phyloP scores from a whole-genome alignment of 2,113 vertebrate genomes.

The Pseudolaguvia tuberculata region DNA sequence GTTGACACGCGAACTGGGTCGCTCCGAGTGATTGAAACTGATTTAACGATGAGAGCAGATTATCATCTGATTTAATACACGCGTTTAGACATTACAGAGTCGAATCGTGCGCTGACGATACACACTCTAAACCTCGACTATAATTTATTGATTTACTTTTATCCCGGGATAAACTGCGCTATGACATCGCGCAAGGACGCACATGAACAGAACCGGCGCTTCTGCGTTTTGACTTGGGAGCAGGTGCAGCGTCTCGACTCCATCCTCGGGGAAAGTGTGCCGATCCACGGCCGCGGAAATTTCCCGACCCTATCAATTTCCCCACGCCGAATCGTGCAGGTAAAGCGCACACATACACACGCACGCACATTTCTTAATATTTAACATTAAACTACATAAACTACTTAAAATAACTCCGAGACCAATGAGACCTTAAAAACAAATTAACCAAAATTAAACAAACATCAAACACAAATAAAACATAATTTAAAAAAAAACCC shows the following conservation, averaged over 20 bases:
- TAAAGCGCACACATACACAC: background rate
- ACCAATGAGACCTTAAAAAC: no score
- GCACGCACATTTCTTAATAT: no score
- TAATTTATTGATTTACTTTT: background rate
- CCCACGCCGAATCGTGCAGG: constrained; percentile 71
- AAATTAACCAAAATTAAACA: no score
- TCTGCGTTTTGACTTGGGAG: constrained; percentile 83
- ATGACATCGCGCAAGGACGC: constrained; percentile 64
- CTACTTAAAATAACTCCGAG: no score
- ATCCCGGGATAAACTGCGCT: constrained; percentile 40
- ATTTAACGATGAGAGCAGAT: background rate
- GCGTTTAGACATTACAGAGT: background rate
- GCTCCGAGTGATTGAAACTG: background rate
- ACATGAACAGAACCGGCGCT: constrained; percentile 70
- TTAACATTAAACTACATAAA: no score
- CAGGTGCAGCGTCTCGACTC: constrained; percentile 87
- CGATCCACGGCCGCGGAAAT: constrained; percentile 91
- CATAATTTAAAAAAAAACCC: no score
- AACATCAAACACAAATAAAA: no score
- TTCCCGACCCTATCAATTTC: constrained; percentile 89
- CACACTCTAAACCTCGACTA: background rate
- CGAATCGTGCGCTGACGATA: background rate
- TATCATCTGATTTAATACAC: background rate
- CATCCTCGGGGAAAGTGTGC: constrained; percentile 84
- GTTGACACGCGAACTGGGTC: background rate